Evolutionary conservation across 2,113 vertebrate species (phyloP).

Genomic region (Lates calcarifer): DNA sequence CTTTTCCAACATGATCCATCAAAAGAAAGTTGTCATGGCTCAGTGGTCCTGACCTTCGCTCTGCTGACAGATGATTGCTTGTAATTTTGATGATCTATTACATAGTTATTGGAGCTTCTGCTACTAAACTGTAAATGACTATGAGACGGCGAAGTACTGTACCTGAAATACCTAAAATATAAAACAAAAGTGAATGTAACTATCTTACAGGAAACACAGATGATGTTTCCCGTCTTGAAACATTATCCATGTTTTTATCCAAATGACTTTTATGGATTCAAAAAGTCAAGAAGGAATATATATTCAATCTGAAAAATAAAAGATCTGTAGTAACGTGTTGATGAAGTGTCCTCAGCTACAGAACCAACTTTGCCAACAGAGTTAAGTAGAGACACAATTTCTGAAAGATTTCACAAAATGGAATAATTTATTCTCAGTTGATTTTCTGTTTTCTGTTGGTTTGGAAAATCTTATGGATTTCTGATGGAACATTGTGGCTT

Average conservation of each 20-base stretch:
- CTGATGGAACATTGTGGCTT: not conserved
- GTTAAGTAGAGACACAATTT: not conserved
- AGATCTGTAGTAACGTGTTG: not conserved
- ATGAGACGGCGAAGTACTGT: not conserved
- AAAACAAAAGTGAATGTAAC: conserved; percentile 2
- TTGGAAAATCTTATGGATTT: not conserved
- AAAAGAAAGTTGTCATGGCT: conserved; percentile 17
- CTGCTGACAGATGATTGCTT: conserved; percentile 33
- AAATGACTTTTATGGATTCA: not conserved
- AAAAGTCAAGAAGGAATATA: not conserved
- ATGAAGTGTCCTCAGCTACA: not conserved
- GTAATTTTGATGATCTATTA: conserved; percentile 32
- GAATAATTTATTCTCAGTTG: not conserved
- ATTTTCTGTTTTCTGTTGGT: conserved; percentile 14
- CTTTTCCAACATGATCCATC: conserved; percentile 9
- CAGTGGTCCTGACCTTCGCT: conserved; percentile 28
- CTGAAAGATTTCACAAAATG: not conserved
- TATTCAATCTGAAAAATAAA: not conserved
- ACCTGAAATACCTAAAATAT: not conserved
- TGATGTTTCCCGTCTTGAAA: too few relatives aligned
- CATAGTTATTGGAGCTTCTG: conserved; percentile 23
- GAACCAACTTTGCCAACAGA: not conserved
- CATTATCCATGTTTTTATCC: too few relatives aligned
- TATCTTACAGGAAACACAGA: not conserved
- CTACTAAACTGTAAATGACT: conserved; percentile 22